Conservation (phyloP, 2,113 vertebrate genomes). For the Nesoenas mayeri region DNA sequence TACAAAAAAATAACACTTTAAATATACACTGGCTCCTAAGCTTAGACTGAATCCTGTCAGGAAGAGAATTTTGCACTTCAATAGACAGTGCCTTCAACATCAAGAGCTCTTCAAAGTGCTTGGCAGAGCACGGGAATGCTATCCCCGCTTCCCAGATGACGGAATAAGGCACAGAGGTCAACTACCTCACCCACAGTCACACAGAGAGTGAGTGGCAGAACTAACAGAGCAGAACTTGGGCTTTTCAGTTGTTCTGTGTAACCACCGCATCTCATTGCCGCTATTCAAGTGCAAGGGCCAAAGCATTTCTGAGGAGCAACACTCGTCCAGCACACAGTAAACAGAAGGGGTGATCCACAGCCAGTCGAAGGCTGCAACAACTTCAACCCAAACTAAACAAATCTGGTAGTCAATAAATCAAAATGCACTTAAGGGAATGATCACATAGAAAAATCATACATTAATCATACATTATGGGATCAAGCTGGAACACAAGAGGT, state of each 20-base stretch:
- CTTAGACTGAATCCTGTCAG: not conserved
- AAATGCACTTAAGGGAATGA: constrained; percentile 46
- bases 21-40: constrained; percentile 15
- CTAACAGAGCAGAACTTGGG: not conserved
- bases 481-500: too few relatives aligned
- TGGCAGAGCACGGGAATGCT: not conserved
- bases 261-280: not conserved
- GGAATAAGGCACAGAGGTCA: constrained; percentile 63
- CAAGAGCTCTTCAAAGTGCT: constrained; percentile 50
- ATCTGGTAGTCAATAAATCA: not conserved
- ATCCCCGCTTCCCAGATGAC: not conserved
- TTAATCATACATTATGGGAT: too few relatives aligned
- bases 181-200: not conserved
- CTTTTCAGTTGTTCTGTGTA: not conserved
- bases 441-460: not conserved
- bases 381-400: not conserved
- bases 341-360: not conserved
- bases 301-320: not conserved
- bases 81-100: not conserved
- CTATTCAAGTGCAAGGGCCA: not conserved
- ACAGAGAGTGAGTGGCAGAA: not conserved
- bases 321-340: not conserved
- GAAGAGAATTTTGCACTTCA: not conserved
- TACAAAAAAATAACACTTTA: constrained; percentile 51
- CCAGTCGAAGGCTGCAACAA: not conserved